phyloP scores from a whole-genome alignment of 2,888 invertebrate genomes.

The Lepidochrysops patricia region DNA sequence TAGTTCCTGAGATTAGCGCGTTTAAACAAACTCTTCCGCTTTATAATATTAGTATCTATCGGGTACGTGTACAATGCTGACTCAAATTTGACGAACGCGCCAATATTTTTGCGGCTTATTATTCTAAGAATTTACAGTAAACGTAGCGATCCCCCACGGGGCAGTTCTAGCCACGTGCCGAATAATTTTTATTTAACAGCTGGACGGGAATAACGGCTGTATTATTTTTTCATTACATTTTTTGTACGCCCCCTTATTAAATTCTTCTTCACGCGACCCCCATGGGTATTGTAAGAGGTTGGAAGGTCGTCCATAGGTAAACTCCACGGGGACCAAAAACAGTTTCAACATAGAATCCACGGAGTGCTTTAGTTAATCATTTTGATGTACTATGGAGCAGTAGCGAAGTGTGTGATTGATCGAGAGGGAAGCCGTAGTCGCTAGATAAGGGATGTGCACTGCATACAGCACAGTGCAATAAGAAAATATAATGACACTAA shows the following conservation, averaged over 20 bases:
- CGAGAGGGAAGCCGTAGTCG: no score
- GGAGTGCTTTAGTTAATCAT: background rate
- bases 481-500: no score
- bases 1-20: no score
- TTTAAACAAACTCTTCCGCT: no score
- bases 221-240: conserved; percentile 33
- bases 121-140: conserved; percentile 3
- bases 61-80: no score
- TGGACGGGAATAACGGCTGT: conserved; percentile 26
- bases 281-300: conserved; percentile 19
- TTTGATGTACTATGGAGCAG: no score
- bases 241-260: conserved; percentile 24
- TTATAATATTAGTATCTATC: no score
- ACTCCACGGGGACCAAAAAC: background rate
- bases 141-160: conserved; percentile 23
- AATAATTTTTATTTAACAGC: conserved; percentile 28
- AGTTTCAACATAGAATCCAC: background rate
- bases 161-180: conserved; percentile 28
- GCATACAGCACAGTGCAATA: no score
- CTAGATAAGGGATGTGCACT: no score
- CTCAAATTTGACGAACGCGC: background rate
- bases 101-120: background rate
- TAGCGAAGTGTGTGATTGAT: no score
- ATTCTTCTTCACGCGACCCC: conserved; percentile 24
- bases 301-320: conserved; percentile 9